Evolutionary conservation across 2,113 vertebrate species (phyloP).

Genomic region (Ceyx cyanopectus): DNA sequence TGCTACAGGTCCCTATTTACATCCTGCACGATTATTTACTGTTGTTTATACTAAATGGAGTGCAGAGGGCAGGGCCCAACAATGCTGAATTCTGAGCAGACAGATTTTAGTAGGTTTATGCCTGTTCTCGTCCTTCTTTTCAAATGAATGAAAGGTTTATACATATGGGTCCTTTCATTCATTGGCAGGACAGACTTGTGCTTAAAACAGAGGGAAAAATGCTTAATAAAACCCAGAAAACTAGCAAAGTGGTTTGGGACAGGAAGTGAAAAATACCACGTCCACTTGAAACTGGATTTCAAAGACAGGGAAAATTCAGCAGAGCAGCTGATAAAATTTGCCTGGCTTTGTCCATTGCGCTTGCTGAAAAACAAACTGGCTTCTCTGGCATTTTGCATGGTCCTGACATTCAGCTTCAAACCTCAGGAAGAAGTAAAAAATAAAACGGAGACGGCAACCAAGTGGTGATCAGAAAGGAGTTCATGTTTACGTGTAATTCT

Average conservation of each 20-base stretch:
- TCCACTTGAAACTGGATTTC: background rate
- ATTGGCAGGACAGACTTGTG: background rate
- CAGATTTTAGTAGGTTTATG: background rate
- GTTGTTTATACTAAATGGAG: background rate
- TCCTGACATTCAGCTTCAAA: accelerated
- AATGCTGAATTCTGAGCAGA: background rate
- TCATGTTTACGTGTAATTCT: accelerated
- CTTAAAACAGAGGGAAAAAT: background rate
- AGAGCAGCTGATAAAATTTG: background rate
- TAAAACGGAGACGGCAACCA: background rate
- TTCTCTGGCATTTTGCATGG: accelerated
- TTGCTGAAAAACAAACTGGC: background rate
- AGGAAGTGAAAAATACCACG: background rate
- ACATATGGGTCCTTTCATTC: background rate
- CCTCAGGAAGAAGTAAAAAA: background rate
- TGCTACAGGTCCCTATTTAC: background rate
- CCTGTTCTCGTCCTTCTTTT: background rate
- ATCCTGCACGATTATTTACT: background rate
- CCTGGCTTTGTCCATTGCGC: background rate
- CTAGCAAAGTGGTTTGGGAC: accelerated
- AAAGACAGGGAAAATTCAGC: accelerated
- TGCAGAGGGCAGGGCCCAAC: background rate
- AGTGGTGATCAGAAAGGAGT: background rate
- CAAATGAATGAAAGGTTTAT: background rate
- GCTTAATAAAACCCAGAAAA: background rate